Percentiles rank a stretch among this genome's conserved stretches.
Conservation (phyloP, 1,140 invertebrate species). For the Centruroides sculpturatus region DNA sequence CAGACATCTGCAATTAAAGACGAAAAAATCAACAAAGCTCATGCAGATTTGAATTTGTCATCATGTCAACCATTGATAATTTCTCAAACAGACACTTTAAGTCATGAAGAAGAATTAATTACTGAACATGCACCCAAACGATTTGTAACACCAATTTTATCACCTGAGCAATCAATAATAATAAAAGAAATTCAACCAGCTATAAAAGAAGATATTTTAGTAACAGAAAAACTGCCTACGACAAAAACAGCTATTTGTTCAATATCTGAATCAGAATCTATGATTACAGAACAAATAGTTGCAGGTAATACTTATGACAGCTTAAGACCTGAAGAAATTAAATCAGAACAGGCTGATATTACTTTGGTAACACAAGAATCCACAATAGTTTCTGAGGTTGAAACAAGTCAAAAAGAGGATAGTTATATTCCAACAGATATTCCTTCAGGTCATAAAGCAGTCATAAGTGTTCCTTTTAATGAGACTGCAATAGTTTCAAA, state of each 20-base stretch:
- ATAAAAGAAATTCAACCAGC: conserved; percentile 14
- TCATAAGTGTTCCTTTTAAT: conserved; percentile 32
- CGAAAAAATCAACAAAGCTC: no score
- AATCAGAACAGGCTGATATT: neutral
- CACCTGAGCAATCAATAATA: conserved; percentile 5
- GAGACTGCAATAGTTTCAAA: conserved; percentile 36
- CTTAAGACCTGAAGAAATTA: neutral
- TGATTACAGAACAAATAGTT: conserved; percentile 4
- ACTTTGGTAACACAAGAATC: neutral
- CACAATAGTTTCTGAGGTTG: conserved; percentile 4
- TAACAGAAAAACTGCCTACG: neutral
- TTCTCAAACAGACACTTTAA: no score
- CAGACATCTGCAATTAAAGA: conserved; percentile 1
- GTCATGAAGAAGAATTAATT: no score
- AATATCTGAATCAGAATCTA: conserved; percentile 2
- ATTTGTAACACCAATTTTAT: neutral
- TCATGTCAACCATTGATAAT: neutral
- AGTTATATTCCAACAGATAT: conserved; percentile 7
- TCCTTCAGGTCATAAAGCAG: conserved; percentile 32
- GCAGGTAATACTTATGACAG: neutral
- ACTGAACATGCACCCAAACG: no score
- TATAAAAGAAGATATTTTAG: conserved; percentile 3
- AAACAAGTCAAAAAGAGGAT: conserved; percentile 6
- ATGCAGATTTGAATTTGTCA: neutral
- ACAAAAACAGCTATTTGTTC: conserved; percentile 3